Evolutionary conservation across 2,888 invertebrate species (phyloP).

Genomic region (Pecten maximus): DNA sequence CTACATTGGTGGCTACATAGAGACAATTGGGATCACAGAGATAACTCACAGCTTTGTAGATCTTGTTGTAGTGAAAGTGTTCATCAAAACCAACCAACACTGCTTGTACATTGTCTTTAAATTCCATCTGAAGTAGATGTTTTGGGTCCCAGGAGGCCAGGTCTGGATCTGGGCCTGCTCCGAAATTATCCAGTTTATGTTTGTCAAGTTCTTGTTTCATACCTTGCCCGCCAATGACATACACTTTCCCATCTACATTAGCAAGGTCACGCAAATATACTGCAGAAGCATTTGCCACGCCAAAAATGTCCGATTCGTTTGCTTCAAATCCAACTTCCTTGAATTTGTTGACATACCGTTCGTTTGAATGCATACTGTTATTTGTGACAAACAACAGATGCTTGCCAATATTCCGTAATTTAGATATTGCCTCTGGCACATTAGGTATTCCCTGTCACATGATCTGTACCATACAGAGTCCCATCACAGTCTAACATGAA

Average conservation of each 20-base stretch:
- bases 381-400: conserved; percentile 74
- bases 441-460: conserved; percentile 69
- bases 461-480: conserved; percentile 73
- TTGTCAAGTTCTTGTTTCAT: conserved; percentile 92
- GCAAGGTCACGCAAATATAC: conserved; percentile 88
- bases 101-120: conserved; percentile 87
- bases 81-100: conserved; percentile 97
- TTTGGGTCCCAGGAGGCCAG: conserved; percentile 58
- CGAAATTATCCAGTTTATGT: conserved; percentile 89
- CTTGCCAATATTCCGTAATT: conserved; percentile 64
- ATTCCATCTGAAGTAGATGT: conserved; percentile 62
- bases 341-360: conserved; percentile 68
- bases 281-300: conserved; percentile 91
- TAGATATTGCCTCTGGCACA: conserved; percentile 64
- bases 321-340: conserved; percentile 68
- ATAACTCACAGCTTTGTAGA: conserved; percentile 95
- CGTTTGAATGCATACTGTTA: conserved; percentile 70
- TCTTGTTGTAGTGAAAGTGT: conserved; percentile 94
- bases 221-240: conserved; percentile 91
- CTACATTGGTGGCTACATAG: conserved; percentile 92
- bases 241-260: conserved; percentile 90
- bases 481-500: conserved; percentile 77
- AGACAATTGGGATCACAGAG: conserved; percentile 90
- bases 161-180: conserved; percentile 85
- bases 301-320: conserved; percentile 88